Conservation (phyloP, 2,113 vertebrate species). For the Grammomys surdaster region DNA sequence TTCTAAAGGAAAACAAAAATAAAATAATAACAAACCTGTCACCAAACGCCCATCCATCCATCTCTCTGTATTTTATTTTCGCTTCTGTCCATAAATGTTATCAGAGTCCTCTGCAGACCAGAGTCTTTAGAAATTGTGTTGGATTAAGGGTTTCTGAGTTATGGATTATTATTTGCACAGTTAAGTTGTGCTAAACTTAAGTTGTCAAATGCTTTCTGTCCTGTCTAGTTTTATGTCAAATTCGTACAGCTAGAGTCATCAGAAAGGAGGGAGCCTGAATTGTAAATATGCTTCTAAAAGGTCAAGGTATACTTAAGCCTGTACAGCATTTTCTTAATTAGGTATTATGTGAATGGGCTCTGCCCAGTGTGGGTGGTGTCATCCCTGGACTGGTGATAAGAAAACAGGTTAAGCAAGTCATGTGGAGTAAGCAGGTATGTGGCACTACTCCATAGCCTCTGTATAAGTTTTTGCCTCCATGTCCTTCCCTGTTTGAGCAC, state of each 20-base stretch:
- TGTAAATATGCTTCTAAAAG: not conserved
- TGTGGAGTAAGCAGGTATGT: not conserved
- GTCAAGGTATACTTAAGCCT: not conserved
- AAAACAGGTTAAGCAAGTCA: not conserved
- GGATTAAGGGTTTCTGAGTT: not conserved
- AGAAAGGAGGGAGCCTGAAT: not conserved
- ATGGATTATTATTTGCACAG: not conserved
- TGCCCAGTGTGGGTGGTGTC: not conserved
- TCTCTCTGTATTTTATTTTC: not conserved
- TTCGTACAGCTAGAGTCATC: not conserved
- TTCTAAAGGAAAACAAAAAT: not conserved
- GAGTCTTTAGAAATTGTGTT: not conserved
- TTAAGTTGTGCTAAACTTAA: not conserved
- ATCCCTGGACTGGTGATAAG: not conserved
- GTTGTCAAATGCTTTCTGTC: not conserved
- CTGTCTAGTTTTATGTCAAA: not conserved
- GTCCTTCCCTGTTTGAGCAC: not conserved
- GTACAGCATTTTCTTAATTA: not conserved
- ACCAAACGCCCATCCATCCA: not conserved
- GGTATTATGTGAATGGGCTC: not conserved
- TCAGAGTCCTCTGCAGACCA: accelerated
- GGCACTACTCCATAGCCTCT: not conserved
- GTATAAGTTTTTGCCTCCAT: not conserved
- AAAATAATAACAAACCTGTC: not conserved
- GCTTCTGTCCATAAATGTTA: not conserved